Evolutionary conservation across 2,113 vertebrate genomes (phyloP).

Genomic region (Pelusios castaneus): DNA sequence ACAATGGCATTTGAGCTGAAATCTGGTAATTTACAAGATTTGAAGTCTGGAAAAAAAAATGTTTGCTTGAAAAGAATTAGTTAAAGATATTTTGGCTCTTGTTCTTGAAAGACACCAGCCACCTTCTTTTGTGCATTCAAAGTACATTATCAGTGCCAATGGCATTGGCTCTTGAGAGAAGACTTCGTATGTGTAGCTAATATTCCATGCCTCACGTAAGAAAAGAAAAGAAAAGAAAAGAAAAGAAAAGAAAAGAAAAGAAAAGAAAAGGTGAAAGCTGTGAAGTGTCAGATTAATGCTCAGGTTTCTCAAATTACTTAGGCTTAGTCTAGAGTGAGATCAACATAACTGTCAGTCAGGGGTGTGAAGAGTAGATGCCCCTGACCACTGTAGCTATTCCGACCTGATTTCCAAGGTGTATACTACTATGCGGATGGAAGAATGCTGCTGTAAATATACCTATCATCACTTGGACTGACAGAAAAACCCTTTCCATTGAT

Average conservation of each 20-base stretch:
- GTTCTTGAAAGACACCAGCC: not conserved
- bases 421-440: not conserved
- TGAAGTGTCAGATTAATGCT: not conserved
- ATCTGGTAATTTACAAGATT: conserved; percentile 1
- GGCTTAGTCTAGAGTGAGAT: not conserved
- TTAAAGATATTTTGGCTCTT: not conserved
- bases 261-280: not conserved
- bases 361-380: not conserved
- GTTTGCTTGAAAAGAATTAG: conserved; percentile 10
- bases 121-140: not conserved
- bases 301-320: not conserved
- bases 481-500: not conserved
- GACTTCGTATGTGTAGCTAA: too few relatives aligned
- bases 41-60: conserved; percentile 1
- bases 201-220: not conserved
- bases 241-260: not conserved
- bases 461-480: not conserved
- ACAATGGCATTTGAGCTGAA: not conserved
- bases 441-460: not conserved
- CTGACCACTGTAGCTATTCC: not conserved
- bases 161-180: not conserved
- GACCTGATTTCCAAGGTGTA: not conserved
- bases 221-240: not conserved
- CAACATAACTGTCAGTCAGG: not conserved
- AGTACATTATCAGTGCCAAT: not conserved